Evolutionary conservation across 2,797 vertebrate species (phyloP).

Genomic region (Poeciliopsis paucimaculata): DNA sequence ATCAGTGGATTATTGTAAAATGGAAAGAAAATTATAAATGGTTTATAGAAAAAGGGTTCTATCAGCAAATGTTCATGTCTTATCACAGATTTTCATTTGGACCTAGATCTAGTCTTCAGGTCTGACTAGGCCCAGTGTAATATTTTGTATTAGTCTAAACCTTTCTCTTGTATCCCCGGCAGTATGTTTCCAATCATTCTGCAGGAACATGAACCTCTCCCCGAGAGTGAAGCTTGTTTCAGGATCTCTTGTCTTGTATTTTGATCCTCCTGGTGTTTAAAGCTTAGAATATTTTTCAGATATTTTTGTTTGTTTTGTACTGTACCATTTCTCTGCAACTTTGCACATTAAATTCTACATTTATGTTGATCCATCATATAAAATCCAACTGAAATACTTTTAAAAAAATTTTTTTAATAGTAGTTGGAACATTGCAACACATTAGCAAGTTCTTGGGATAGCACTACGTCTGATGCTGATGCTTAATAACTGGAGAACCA

Average conservation of each 20-base stretch:
- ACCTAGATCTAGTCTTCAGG: background rate
- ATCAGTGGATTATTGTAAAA: background rate
- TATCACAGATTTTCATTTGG: background rate
- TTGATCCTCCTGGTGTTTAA: background rate
- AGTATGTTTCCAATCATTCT: background rate
- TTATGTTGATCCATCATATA: background rate
- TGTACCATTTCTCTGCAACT: background rate
- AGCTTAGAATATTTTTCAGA: background rate
- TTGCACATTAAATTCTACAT: background rate
- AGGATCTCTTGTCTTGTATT: background rate
- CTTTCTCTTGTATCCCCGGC: background rate
- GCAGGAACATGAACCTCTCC: background rate
- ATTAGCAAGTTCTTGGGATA: background rate
- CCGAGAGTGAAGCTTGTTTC: background rate
- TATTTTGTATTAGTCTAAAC: background rate
- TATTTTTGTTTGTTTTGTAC: background rate
- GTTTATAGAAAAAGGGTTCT: background rate
- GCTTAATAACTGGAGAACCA: slow-evolving; percentile 55
- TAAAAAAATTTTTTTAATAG: background rate
- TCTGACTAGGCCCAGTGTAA: background rate
- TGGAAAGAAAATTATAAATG: background rate
- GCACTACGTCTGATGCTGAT: background rate
- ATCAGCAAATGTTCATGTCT: background rate
- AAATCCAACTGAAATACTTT: background rate
- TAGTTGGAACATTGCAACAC: background rate